These are phyloP conservation scores for Fregetta grallaria DNA, from an alignment of 2,113 vertebrate genomes.

Conservation along the genomic window DNA sequence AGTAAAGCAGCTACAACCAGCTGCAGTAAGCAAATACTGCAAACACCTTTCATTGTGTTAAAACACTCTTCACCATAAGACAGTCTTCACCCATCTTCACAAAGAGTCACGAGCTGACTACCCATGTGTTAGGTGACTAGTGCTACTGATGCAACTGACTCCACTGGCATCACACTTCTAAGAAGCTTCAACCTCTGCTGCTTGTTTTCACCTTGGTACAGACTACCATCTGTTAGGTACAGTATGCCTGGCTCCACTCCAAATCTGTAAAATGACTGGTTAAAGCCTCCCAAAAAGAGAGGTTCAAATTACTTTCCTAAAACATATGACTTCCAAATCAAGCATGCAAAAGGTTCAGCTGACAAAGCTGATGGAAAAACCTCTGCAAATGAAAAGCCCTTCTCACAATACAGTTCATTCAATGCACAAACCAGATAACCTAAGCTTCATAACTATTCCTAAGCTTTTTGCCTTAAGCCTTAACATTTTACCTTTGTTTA, in stretches of 20 bases:
- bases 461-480: neutral
- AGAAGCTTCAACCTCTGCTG: neutral
- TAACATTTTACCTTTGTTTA: neutral
- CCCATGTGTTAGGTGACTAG: neutral
- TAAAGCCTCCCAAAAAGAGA: neutral
- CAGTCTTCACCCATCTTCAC: neutral
- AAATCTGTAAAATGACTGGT: rapidly evolving
- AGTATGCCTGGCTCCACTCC: neutral
- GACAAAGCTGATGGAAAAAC: neutral
- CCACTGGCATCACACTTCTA: neutral
- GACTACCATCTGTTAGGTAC: neutral
- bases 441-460: neutral
- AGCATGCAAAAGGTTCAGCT: neutral
- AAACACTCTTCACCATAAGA: neutral
- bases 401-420: neutral
- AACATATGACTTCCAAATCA: neutral
- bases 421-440: neutral
- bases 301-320: neutral
- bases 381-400: neutral
- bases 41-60: neutral
- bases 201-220: neutral
- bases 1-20: neutral
- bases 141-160: neutral
- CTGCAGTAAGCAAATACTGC: neutral
- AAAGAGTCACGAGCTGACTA: neutral